Evolutionary conservation across 2,888 invertebrate genomes (phyloP), one percentile per base, ranked within the genome.

Genomic region (Epicampocera succincta): DNA sequence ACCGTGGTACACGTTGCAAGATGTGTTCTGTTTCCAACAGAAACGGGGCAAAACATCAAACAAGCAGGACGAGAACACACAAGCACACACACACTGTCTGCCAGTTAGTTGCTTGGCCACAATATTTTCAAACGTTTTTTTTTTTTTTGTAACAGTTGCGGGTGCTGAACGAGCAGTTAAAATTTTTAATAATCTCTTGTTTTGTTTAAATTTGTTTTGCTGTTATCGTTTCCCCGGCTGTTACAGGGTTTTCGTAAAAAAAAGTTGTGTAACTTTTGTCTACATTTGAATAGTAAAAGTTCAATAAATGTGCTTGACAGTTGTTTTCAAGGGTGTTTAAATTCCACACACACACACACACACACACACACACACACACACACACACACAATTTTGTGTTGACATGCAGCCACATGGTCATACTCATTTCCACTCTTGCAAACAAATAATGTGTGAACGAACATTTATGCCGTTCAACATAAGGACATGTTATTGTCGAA

Each of bases 291-390:
- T 54, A 60, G 60, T 21, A 74, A 33, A 56, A 74, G 77, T 83
- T 78, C 78, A 78, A 72, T 72, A 78, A 87, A 87, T 87, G 87
- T 86, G 85, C 87, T 88, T 88, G 88, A 87, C 88, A 88, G 87
- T 88, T 87, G 84, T 82, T 86, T 87, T 87, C 87, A 87, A 87
- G 88, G 87, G 88, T 87, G 88, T 87, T 76, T 74, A 52, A 68
- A 54, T 42, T 44, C 12, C 50, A 54, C 52, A 54, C 38, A 68
- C 11, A 65, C 48, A 15, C 58, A 29, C 5, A 15, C 44, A 38
- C 19, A 46, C 21, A 58, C 38, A 73, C 13, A 5, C 17, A 54
- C 1, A 58, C 21, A 29, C 0, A 19, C 33, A 19, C 11, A 12
- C 44, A 19, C 13, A 25, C 25, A 9, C 9, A 33, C 8, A 8